Evolutionary conservation across 2,113 vertebrate species (phyloP), one percentile per base, ranked within the genome.

Genomic region (Eptatretus burgeri): DNA sequence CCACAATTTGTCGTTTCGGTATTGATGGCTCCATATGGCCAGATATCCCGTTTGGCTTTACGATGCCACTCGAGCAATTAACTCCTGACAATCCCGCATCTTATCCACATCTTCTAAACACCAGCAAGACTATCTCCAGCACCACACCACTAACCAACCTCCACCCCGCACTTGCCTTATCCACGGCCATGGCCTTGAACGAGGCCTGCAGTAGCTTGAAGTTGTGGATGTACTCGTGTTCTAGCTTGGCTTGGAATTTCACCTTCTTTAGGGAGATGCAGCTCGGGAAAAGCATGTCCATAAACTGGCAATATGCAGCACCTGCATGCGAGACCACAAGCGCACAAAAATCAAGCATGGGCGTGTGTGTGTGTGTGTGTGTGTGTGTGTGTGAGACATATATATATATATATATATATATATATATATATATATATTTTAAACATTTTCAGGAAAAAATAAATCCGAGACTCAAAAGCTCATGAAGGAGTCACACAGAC

Each of bases 141-240:
- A 16, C 17, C 53, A 7, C 53, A 8, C 53, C 53, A 56, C 53
- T 2, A n/a, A 17, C 53, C 53, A 10, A n/a, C 53, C 53, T 11
- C 53, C 53, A n/a, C 2, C 53, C 9, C 12, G 14, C 53, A 16
- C 53, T 5, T 12, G 93, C 89, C 77, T 66, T 66, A 18, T 66
- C 65, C 17, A 66, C 65, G 9, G 18, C 51, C 49, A 51, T 66
- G 53, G 51, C 49, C 65, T 66, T 51, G 50, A 66, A 66, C 53
- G 65, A 49, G 4, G 60, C 56, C 62, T 66, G 65, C 62, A 66
- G 65, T 56, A 66, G 65, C 62, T 66, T 66, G 65, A 63, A 66
- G 65, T 66, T 66, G 52, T 63, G 62, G 50, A 66, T 66, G 65
- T 63, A 66, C 65, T 66, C 65, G 50, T 66, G 65, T 20, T 66